Evolutionary conservation across 2,113 vertebrate genomes (phyloP).

Genomic region (Lamprologus sp.): DNA sequence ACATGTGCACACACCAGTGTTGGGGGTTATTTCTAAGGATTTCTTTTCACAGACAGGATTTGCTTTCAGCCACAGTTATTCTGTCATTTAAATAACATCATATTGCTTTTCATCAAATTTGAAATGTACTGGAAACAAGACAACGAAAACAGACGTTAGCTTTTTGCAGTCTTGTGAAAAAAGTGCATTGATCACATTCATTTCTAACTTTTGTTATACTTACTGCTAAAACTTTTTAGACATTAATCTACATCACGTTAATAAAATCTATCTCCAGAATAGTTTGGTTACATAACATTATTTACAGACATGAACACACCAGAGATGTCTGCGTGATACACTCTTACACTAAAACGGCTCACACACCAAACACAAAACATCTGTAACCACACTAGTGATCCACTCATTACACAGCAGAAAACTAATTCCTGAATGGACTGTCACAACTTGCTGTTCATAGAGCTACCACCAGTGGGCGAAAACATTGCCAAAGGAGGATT

Average conservation of each 20-base stretch:
- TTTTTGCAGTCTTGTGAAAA: slow-evolving; percentile 18
- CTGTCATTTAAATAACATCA: neutral
- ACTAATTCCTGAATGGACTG: neutral
- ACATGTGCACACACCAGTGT: neutral
- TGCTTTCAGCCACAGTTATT: neutral
- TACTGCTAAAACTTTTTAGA: slow-evolving; percentile 35
- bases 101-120: slow-evolving; percentile 43
- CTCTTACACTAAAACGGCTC: neutral
- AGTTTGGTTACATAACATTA: slow-evolving; percentile 7
- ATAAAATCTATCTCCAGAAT: slow-evolving; percentile 7
- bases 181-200: slow-evolving; percentile 57
- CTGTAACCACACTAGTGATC: slow-evolving; percentile 5
- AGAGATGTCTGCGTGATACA: neutral
- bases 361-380: neutral
- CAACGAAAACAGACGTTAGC: neutral
- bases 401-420: neutral
- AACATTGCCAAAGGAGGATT: neutral
- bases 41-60: neutral
- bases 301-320: slow-evolving; percentile 26
- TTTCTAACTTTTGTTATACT: slow-evolving; percentile 27
- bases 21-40: neutral
- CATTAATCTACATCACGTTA: slow-evolving; percentile 19
- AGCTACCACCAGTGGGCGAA: neutral
- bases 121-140: neutral
- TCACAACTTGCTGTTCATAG: neutral